phyloP scores from a whole-genome alignment of 2,113 vertebrate genomes.

The Sterrhoptilus dennistouni region DNA sequence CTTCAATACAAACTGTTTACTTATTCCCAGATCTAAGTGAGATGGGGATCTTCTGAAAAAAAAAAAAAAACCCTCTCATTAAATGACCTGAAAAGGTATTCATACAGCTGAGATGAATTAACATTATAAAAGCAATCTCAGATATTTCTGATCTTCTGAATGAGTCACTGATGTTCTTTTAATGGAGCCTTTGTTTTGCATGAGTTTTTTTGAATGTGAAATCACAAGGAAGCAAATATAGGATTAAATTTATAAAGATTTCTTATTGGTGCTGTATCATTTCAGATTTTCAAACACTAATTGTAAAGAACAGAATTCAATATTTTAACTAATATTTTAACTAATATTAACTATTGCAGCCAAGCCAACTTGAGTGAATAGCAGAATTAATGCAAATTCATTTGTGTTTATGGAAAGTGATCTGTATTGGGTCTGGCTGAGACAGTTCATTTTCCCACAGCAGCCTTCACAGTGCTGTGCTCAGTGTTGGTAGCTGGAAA shows the following conservation, averaged over 20 bases:
- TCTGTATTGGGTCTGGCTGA: neutral
- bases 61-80: neutral
- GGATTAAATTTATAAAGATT: neutral
- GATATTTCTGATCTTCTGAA: neutral
- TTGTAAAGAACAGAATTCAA: neutral
- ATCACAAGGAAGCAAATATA: neutral
- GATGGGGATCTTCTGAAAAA: neutral
- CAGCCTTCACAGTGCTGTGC: neutral
- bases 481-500: neutral
- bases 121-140: neutral
- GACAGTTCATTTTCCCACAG: neutral
- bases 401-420: neutral
- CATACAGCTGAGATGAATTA: neutral
- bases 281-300: neutral
- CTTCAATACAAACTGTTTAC: neutral
- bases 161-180: neutral
- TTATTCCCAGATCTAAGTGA: neutral
- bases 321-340: conserved; percentile 15
- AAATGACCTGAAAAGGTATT: neutral
- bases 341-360: neutral
- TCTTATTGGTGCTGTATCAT: neutral
- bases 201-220: neutral
- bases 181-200: neutral
- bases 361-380: neutral
- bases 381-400: neutral